Base-by-base conservation (phyloP, 2,113 vertebrate species). In the Murina feae region DNA sequence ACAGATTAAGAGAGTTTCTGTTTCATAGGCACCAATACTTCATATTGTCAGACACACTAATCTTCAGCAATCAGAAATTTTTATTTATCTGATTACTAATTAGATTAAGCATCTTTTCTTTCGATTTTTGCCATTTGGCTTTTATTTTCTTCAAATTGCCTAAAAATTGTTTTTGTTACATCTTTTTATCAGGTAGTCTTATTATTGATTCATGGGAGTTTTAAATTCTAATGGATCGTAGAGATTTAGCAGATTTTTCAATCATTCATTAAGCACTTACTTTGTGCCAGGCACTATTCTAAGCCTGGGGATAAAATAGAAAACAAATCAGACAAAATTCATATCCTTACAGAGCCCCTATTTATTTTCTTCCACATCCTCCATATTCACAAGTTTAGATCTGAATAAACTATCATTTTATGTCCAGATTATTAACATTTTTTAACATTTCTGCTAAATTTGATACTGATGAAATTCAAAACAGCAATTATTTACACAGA, bases 361-460 rank as follows among this genome's bases (percentile, higher is more conserved):
- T 69, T 78, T n/a, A 32, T 49, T 82, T 66, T 35, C n/a, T 94
- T 17, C 32, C 18, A 21, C 74, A 92, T 94, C 35, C 35, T 55
- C 53, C 47, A 82, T 21, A 83, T 5, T 93, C 60, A 20, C 17
- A 92, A 78, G 21, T 44, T 79, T 87, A 85, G 51, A 88, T 53
- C 53, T 58, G 63, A 90, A 72, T 91, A 88, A 83, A 18, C 37
- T 76, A 42, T 78, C 14, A 42, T 87, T 90, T 87, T 20, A 83
- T 4, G 82, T 83, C 8, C 63, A 87, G 32, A 44, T 83, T 82
- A 84, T 60, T 32, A 79, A 78, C 11, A 83, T 82, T 81, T 90
- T 90, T 94, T 93, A 76, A 69, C 69, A 89, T 68, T 35, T 81
- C 91, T 90, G 14, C 17, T 96, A 53, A 85, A 39, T 63, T 72